phyloP scores from a whole-genome alignment of 2,113 vertebrate species.

The Takifugu flavidus region DNA sequence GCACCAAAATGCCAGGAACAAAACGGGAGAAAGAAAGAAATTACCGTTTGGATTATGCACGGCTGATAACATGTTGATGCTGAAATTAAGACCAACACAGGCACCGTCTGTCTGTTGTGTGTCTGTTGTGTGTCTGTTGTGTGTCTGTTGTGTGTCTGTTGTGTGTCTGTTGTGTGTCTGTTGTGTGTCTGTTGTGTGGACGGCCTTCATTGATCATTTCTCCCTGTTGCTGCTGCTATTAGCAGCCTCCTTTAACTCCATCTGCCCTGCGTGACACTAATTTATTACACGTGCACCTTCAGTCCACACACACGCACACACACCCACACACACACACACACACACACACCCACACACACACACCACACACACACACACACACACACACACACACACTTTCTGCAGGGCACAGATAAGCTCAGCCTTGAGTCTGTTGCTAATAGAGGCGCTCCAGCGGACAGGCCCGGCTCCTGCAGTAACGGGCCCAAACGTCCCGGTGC shows the following conservation, averaged over 20 bases:
- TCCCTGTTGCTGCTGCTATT: slow-evolving; percentile 50
- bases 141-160: slow-evolving; percentile 55
- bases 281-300: slow-evolving; percentile 42
- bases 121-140: slow-evolving; percentile 17
- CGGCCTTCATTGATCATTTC: slow-evolving; percentile 46
- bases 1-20: slow-evolving; percentile 97
- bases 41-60: slow-evolving; percentile 82
- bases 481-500: not conserved
- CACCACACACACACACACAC: slow-evolving; percentile 24
- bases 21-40: slow-evolving; percentile 85
- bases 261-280: slow-evolving; percentile 55
- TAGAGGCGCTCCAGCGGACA: slow-evolving; percentile 55
- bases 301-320: slow-evolving; percentile 28
- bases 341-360: slow-evolving; percentile 22
- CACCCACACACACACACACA: slow-evolving; percentile 15
- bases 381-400: slow-evolving; percentile 27
- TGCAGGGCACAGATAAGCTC: slow-evolving; percentile 68
- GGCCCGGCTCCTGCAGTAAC: slow-evolving; percentile 50
- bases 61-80: slow-evolving; percentile 80
- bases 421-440: slow-evolving; percentile 65
- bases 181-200: slow-evolving; percentile 39
- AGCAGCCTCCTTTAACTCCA: slow-evolving; percentile 69
- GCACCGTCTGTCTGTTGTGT: slow-evolving; percentile 34
- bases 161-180: slow-evolving; percentile 17
- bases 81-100: slow-evolving; percentile 77